Base-by-base conservation (phyloP, 1,140 invertebrate genomes). In the Frieseomelitta varia region DNA sequence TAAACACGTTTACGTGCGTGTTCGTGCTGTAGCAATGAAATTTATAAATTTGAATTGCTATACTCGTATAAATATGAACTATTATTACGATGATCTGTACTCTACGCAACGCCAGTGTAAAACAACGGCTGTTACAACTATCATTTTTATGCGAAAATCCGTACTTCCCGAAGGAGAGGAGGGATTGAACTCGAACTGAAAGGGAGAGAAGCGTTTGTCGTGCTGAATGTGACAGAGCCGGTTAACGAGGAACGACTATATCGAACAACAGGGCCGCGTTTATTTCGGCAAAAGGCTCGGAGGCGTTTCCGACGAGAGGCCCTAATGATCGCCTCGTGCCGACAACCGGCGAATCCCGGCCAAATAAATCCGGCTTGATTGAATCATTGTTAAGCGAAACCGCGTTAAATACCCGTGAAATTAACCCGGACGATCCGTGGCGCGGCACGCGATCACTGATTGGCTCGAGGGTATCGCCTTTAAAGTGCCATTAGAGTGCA, bases 371-470 rank as follows among this genome's bases (percentile, higher is more conserved):
- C 91, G 85, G 81, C 85, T 91, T 93, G 93, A 94, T 94, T 94
- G 85, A 93, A 93, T 94, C 93, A 93, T 94, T 92, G 91, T 93
- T 90, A 81, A 87, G 76, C 91, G 78, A 90, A 91, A 87, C 90
- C 85, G 92, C 90, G 93, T 94, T 94, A 94, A 94, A 94, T 93
- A 93, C 88, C 92, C 94, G 93, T 94, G 93, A 95, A 95, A 95
- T 95, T 94, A 95, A 93, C 89, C 87, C 86, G 87, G 63, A 67
- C 85, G 84, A 91, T 91, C 88, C 74, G 78, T 84, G 73, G 39
- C 63, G 53, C 76, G 90, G 89, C 92, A 92, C 90, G 91, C 90
- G 89, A 93, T 93, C 86, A 27, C 79, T 85, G 88, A 92, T 92
- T 92, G 90, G 90, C 86, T 82, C 88, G 88, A 73, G 90, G 90